A percentile compares a stretch with the other conserved stretches of the same genome.
Conservation (phyloP, 2,888 invertebrate genomes). For the Drosophila paramelanica region DNA sequence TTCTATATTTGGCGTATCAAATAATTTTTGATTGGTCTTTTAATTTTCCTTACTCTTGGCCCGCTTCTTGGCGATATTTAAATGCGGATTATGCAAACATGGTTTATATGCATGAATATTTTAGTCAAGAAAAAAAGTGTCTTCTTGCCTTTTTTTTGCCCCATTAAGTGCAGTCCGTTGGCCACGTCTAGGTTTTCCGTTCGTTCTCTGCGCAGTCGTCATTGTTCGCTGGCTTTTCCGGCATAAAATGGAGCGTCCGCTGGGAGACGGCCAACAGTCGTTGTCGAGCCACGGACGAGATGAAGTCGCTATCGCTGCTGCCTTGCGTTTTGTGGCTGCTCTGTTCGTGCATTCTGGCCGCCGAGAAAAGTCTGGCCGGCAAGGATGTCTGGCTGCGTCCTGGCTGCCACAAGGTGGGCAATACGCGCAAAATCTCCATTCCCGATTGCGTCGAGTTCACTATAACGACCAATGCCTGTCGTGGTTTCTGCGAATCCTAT, state of each 20-base stretch:
- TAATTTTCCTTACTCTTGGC: neutral
- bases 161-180: conserved; percentile 43
- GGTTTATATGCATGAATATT: conserved; percentile 36
- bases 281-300: conserved; percentile 27
- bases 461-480: conserved; percentile 94
- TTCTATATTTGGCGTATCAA: conserved; percentile 5
- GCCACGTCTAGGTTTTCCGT: neutral
- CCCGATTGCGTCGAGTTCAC: conserved; percentile 94
- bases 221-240: neutral
- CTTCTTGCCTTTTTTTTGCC: neutral
- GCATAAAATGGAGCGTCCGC: conserved; percentile 35
- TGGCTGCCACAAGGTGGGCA: conserved; percentile 92
- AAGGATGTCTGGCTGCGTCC: conserved; percentile 89
- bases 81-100: conserved; percentile 23
- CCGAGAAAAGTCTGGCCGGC: conserved; percentile 36
- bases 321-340: conserved; percentile 51
- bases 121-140: conserved; percentile 2
- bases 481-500: conserved; percentile 95
- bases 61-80: conserved; percentile 6
- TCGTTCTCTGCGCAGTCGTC: conserved; percentile 47
- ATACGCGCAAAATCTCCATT: conserved; percentile 92
- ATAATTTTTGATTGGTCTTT: conserved; percentile 1
- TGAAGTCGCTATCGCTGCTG: conserved; percentile 46
- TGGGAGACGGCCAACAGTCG: conserved; percentile 19
- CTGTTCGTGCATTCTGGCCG: conserved; percentile 42